phyloP scores from a whole-genome alignment of 1,140 invertebrate genomes.

The Monochamus saltuarius region DNA sequence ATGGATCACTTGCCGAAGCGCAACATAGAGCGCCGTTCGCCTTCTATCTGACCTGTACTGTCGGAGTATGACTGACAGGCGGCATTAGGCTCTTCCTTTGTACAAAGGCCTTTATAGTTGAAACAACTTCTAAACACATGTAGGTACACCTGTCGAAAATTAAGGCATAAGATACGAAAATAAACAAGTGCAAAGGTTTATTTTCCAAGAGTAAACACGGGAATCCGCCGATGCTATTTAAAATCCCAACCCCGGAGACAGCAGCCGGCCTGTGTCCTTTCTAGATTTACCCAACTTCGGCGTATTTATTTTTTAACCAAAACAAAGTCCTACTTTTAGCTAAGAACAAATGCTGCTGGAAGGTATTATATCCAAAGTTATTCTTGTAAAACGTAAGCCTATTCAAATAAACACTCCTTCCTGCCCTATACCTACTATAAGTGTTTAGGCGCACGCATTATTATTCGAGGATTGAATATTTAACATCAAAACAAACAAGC shows the following conservation, averaged over 20 bases:
- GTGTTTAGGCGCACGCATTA: too few relatives aligned
- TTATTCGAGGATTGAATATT: too few relatives aligned
- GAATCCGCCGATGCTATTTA: slow-evolving; percentile 18
- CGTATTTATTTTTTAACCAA: slow-evolving; percentile 23
- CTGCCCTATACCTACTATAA: slow-evolving; percentile 16
- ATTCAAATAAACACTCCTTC: slow-evolving; percentile 22
- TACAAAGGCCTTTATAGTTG: too few relatives aligned
- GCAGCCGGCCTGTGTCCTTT: slow-evolving; percentile 12
- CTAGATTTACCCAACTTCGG: slow-evolving; percentile 10
- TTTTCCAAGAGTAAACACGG: slow-evolving; percentile 15
- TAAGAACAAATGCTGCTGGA: slow-evolving; percentile 20
- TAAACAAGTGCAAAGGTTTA: slow-evolving; percentile 15
- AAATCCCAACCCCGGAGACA: slow-evolving; percentile 14
- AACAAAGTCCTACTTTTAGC: slow-evolving; percentile 24
- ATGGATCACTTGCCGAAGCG: too few relatives aligned
- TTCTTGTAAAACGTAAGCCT: slow-evolving; percentile 13
- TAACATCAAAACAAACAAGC: too few relatives aligned
- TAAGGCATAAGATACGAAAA: background rate
- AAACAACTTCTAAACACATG: too few relatives aligned
- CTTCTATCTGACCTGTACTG: too few relatives aligned
- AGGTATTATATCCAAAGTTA: slow-evolving; percentile 9
- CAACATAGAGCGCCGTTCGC: too few relatives aligned
- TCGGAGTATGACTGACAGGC: too few relatives aligned
- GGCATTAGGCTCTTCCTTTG: too few relatives aligned
- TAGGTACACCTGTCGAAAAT: slow-evolving; percentile 1